Conservation (phyloP, 2,113 vertebrate genomes). For the Myocastor coypus region DNA sequence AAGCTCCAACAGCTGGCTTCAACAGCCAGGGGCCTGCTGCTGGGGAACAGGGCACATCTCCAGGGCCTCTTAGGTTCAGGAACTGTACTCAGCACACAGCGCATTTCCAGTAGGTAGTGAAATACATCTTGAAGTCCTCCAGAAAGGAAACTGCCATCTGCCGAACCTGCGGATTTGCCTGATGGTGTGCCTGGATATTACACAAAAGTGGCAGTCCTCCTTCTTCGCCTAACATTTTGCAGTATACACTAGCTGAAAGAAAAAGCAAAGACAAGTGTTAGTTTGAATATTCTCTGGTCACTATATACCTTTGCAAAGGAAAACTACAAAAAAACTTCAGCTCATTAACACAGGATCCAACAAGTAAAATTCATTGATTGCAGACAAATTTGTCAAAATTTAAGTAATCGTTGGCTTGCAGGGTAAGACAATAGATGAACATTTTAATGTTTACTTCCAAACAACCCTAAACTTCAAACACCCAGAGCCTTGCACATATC, state of each 20-base stretch:
- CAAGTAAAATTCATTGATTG: constrained; percentile 44
- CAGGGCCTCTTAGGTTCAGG: background rate
- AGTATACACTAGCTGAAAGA: constrained; percentile 91
- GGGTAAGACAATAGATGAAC: background rate
- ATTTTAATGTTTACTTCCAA: constrained; percentile 15
- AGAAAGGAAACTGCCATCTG: constrained; percentile 89
- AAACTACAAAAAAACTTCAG: background rate
- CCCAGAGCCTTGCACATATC: background rate
- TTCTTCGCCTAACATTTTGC: constrained; percentile 93
- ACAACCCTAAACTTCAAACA: constrained; percentile 20
- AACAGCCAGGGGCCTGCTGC: background rate
- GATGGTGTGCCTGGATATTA: constrained; percentile 85
- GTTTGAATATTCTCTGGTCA: constrained; percentile 50
- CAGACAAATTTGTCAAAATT: constrained; percentile 24
- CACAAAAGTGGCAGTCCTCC: constrained; percentile 90
- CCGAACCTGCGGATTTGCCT: constrained; percentile 87
- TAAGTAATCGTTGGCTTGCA: background rate
- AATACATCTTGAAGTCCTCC: constrained; percentile 87
- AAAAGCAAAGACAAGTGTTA: constrained; percentile 26
- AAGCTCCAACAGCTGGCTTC: background rate
- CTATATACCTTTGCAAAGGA: constrained; percentile 5
- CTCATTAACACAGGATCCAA: background rate
- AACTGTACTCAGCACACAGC: background rate
- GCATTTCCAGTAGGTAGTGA: constrained; percentile 83
- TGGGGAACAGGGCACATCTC: background rate